These are phyloP conservation scores for Nasonovia ribisnigri DNA, from an alignment of 2,888 invertebrate species.

Conservation along the genomic window DNA sequence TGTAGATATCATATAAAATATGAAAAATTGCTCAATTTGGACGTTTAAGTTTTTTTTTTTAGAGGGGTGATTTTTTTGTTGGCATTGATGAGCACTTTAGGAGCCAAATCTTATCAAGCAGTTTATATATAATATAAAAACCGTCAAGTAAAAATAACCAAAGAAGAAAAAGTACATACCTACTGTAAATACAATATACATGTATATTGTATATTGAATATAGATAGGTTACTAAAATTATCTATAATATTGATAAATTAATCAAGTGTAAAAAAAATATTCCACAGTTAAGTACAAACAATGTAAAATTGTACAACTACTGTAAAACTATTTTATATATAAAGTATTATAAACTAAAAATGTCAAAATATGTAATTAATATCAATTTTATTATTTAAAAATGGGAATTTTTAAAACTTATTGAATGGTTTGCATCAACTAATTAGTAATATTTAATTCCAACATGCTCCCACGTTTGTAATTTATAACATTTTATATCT, in stretches of 20 bases:
- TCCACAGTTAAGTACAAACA: neutral
- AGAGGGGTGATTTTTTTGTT: constrained; percentile 29
- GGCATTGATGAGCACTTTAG: constrained; percentile 40
- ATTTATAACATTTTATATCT: neutral
- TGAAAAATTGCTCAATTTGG: neutral
- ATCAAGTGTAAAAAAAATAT: neutral
- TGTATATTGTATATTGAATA: neutral
- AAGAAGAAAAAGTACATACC: neutral
- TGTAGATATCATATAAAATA: neutral
- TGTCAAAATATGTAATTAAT: no score
- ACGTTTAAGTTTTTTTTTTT: constrained; percentile 4
- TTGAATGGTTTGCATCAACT: neutral
- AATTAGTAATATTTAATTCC: neutral
- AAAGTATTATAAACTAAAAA: neutral
- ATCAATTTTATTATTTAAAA: neutral
- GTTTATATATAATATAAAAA: constrained; percentile 38
- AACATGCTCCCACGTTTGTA: neutral
- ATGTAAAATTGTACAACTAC: neutral
- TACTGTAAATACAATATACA: neutral
- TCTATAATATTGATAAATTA: neutral
- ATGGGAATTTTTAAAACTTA: neutral
- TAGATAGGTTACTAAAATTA: neutral
- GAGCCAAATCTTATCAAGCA: constrained; percentile 37
- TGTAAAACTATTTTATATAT: neutral
- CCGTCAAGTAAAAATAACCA: constrained; percentile 43